Evolutionary conservation across 1,140 invertebrate species (phyloP), one percentile per base, ranked within the genome.

Genomic region (Eueides isabella): DNA sequence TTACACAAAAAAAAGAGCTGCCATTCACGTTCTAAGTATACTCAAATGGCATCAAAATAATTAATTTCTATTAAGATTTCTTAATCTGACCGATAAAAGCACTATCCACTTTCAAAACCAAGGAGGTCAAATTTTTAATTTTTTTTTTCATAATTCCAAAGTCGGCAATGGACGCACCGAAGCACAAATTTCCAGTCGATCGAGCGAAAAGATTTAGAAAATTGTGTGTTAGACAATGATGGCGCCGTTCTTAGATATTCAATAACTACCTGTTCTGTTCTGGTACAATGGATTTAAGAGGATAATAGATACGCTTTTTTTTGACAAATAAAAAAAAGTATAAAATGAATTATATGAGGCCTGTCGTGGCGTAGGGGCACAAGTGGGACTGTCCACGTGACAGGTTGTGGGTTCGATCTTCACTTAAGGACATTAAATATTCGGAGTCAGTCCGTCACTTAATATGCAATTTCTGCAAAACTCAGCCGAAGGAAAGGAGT

Each of bases 141-240:
- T 55, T 68, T n/a, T 41, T 74, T 74, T 68, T 68, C 62, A 67
- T 65, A n/a, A 23, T 35, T 73, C 64, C 48, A 28, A 69, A 65
- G 41, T 67, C 74, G 66, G 72, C 63, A 66, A 55, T 30, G 44
- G 23, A 48, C 11, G n/a, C 69, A 75, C 28, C 55, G 63, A 75
- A 62, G 68, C 74, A 66, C 11, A 41, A 6, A 61, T 62, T 75
- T 67, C 70, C 74, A 72, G 41, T 72, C 31, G 69, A 76, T 76
- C 74, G 74, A 76, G 74, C 74, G 66, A 33, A 55, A 72, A 76
- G 65, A 76, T 72, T 72, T 76, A 76, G 70, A 68, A 75, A 38
- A 75, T 71, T 75, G 67, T 63, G 66, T 61, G 33, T 55, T 35
- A 74, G 61, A 67, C 70, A 71, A 78, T 67, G 70, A 69, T 71